Conservation (phyloP, 2,797 vertebrate species). For the Mustela erminea region DNA sequence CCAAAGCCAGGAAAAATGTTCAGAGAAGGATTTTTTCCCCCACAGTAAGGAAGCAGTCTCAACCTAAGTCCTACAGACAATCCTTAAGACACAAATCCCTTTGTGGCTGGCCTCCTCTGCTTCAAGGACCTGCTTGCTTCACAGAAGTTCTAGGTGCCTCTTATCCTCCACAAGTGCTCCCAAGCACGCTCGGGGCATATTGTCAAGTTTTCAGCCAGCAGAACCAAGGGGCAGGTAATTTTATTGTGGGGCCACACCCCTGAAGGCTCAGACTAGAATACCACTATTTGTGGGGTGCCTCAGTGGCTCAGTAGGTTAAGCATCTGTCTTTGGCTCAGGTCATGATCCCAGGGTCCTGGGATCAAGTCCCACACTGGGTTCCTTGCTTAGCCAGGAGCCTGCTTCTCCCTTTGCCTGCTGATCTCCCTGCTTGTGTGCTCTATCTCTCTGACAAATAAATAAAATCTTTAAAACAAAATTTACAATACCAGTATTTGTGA, state of each 20-base stretch:
- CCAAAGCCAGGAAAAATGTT: not conserved
- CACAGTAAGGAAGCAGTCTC: not conserved
- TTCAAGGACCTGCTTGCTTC: not conserved
- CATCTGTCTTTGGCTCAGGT: too few relatives aligned
- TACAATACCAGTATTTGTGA: not conserved
- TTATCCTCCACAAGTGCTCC: not conserved
- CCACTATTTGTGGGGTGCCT: not conserved
- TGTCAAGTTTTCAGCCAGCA: not conserved
- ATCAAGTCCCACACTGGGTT: too few relatives aligned
- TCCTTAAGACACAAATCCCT: not conserved
- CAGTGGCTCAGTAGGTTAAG: too few relatives aligned
- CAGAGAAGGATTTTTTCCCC: not conserved
- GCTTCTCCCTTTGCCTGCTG: too few relatives aligned
- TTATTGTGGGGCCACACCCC: not conserved
- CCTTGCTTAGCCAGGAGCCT: too few relatives aligned
- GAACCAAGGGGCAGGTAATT: not conserved
- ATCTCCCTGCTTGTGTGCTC: too few relatives aligned
- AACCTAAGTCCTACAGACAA: not conserved
- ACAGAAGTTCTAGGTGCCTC: not conserved
- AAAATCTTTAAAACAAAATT: not conserved
- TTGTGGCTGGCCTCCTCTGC: not conserved
- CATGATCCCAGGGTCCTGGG: too few relatives aligned
- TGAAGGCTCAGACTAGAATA: not conserved
- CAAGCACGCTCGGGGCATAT: not conserved
- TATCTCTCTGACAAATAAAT: not conserved